A percentile compares a stretch with the other conserved stretches of the same genome.
phyloP scores from a whole-genome alignment of 2,797 vertebrate species.

The Adrianichthys oophorus region DNA sequence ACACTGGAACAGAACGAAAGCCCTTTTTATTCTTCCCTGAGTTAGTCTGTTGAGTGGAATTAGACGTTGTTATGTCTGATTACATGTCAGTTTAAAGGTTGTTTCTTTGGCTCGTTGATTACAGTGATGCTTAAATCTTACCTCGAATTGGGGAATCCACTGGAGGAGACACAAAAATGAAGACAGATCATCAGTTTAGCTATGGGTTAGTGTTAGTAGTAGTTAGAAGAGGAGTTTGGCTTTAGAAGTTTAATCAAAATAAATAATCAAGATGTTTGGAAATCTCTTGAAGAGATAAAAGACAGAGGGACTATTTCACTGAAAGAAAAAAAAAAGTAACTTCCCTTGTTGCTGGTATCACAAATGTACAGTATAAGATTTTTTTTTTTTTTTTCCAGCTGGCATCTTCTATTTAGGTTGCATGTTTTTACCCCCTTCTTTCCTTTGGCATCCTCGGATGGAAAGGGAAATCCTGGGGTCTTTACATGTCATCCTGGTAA shows the following conservation, averaged over 20 bases:
- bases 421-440: slow-evolving; percentile 3
- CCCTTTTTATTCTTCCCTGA: slow-evolving; percentile 13
- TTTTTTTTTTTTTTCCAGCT: slow-evolving; percentile 4
- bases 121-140: slow-evolving; percentile 81
- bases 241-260: slow-evolving; percentile 47
- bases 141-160: slow-evolving; percentile 98
- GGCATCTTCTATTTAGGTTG: background rate
- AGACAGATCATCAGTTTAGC: slow-evolving; percentile 84
- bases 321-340: background rate
- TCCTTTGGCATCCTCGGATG: slow-evolving; percentile 10
- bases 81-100: slow-evolving; percentile 54
- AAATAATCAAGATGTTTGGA: slow-evolving; percentile 48
- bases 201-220: slow-evolving; percentile 68
- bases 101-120: slow-evolving; percentile 15
- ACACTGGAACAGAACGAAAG: slow-evolving; percentile 10
- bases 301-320: slow-evolving; percentile 2
- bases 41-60: slow-evolving; percentile 43
- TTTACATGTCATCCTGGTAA: slow-evolving; percentile 26
- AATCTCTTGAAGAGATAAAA: slow-evolving; percentile 29
- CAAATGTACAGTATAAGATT: slow-evolving; percentile 39
- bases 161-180: slow-evolving; percentile 91
- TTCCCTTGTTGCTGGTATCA: slow-evolving; percentile 66
- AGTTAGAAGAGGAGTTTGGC: slow-evolving; percentile 60
- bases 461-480: slow-evolving; percentile 17
- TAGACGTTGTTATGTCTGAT: slow-evolving; percentile 54